These are phyloP conservation scores for Abrostola tripartita DNA, from an alignment of 2,888 invertebrate genomes.

Conservation along the genomic window DNA sequence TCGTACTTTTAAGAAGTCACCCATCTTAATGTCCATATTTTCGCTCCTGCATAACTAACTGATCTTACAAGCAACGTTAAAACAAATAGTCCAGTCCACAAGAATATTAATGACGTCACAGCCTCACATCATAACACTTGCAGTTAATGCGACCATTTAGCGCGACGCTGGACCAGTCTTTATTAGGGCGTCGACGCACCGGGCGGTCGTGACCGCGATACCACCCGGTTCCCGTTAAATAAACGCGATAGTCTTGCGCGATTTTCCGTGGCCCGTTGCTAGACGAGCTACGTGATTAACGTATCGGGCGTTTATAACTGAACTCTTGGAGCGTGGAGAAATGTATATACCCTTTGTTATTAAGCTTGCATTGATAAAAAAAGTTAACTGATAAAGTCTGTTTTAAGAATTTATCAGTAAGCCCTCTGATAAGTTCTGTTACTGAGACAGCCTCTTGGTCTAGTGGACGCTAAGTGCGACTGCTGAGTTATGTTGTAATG, in stretches of 20 bases:
- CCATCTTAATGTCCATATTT: too few species aligned
- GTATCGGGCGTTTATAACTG: slow-evolving; percentile 22
- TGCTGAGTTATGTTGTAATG: too few species aligned
- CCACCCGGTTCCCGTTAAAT: slow-evolving; percentile 52
- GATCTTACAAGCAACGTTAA: not conserved
- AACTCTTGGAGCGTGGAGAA: slow-evolving; percentile 17
- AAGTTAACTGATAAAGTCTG: not conserved
- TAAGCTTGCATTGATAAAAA: not conserved
- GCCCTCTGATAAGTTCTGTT: too few species aligned
- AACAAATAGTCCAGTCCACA: not conserved
- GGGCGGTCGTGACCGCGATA: slow-evolving; percentile 55
- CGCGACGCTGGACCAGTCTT: slow-evolving; percentile 57
- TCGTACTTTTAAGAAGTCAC: too few species aligned
- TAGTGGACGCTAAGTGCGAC: too few species aligned
- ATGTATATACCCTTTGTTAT: slow-evolving; percentile 4
- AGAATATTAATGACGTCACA: slow-evolving; percentile 63
- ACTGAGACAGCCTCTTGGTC: too few species aligned
- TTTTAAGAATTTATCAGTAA: too few species aligned
- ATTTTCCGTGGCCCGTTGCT: slow-evolving; percentile 50
- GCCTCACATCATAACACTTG: slow-evolving; percentile 60
- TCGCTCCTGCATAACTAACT: too few species aligned
- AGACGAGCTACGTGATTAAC: slow-evolving; percentile 36
- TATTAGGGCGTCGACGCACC: slow-evolving; percentile 60
- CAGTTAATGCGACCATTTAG: slow-evolving; percentile 70
- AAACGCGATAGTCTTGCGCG: slow-evolving; percentile 50